Evolutionary conservation across 2,888 invertebrate species (phyloP).

Genomic region (Drosophila rubida): DNA sequence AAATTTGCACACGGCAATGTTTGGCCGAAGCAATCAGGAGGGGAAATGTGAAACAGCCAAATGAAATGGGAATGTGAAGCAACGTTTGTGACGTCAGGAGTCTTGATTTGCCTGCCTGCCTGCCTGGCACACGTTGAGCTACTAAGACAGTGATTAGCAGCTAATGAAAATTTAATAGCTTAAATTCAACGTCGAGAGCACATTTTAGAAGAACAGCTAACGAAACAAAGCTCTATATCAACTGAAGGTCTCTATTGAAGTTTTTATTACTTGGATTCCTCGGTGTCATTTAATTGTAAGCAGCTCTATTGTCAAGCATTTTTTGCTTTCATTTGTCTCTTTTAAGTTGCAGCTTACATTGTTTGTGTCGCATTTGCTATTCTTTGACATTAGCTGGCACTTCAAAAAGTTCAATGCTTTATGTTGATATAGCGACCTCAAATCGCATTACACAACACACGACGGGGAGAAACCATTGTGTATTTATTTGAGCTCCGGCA

Average conservation of each 20-base stretch:
- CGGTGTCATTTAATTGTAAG: neutral
- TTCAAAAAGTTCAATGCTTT: constrained; percentile 1
- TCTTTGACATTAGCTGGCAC: neutral
- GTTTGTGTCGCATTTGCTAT: neutral
- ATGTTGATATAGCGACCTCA: constrained; percentile 27
- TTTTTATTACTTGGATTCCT: no score
- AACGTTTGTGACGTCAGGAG: neutral
- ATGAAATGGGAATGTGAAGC: neutral
- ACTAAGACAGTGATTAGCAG: neutral
- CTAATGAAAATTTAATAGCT: neutral
- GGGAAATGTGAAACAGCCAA: neutral
- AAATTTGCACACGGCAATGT: constrained; percentile 13
- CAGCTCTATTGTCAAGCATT: neutral
- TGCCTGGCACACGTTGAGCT: constrained; percentile 5
- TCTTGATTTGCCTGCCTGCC: neutral
- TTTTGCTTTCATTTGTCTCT: neutral
- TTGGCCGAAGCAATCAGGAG: constrained; percentile 14
- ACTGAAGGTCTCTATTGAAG: neutral
- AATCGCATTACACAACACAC: constrained; percentile 24
- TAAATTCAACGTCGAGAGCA: no score
- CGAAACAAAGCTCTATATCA: no score
- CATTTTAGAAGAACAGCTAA: no score
- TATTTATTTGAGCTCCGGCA: neutral
- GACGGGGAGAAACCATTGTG: neutral
- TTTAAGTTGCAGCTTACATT: neutral